These are phyloP conservation scores for Corythornis leucogaster DNA, from an alignment of 2,797 vertebrate species.

Conservation along the genomic window DNA sequence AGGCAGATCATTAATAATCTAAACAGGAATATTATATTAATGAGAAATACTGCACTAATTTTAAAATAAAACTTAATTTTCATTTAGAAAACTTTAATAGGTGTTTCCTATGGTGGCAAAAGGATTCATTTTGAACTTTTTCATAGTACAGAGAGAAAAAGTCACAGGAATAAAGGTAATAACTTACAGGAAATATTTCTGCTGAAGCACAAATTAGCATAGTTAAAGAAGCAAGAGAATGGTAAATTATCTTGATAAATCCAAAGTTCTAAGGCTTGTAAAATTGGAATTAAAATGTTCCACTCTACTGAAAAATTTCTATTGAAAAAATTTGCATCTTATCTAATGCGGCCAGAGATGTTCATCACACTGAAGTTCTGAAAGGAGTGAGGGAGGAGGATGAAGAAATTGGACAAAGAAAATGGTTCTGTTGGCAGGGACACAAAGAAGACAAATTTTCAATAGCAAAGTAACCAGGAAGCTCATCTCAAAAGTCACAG, in stretches of 20 bases:
- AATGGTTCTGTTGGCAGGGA: not conserved
- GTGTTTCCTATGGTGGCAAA: not conserved
- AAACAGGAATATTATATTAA: not conserved
- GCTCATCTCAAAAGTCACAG: not conserved
- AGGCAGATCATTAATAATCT: not conserved
- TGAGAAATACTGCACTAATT: not conserved
- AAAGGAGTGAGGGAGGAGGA: not conserved
- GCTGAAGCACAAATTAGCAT: not conserved
- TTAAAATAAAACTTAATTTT: not conserved
- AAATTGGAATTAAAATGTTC: slow-evolving; percentile 34
- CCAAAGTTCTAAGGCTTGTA: not conserved
- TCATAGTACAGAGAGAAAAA: not conserved
- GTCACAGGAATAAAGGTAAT: not conserved
- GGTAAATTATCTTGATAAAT: not conserved
- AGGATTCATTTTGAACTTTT: not conserved
- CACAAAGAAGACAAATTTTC: not conserved
- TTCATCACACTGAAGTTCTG: not conserved
- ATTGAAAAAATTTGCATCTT: not conserved
- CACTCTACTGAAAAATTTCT: not conserved
- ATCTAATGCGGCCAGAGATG: not conserved
- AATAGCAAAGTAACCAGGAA: not conserved
- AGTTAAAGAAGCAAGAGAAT: not conserved
- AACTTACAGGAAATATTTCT: not conserved
- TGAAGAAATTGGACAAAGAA: not conserved
- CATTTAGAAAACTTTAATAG: not conserved